Percentiles rank a stretch among this genome's conserved stretches.
Conservation (phyloP, 2,888 invertebrate genomes). For the Esperia sulphurella region DNA sequence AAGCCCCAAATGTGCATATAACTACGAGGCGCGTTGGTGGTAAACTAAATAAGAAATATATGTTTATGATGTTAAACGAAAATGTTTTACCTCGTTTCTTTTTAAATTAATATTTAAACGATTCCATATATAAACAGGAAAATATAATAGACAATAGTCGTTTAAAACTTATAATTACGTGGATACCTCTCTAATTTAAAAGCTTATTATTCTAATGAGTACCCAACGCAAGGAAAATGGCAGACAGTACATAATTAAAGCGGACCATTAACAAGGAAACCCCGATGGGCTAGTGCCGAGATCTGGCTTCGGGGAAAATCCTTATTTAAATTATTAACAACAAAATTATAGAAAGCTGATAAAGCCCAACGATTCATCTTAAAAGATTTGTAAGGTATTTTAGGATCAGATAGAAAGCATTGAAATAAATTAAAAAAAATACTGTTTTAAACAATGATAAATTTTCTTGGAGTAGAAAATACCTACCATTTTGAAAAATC, state of each 20-base stretch:
- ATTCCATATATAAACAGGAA: neutral
- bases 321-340: neutral
- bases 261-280: conserved; percentile 20
- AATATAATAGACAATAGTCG: neutral
- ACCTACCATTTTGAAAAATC: too few relatives aligned
- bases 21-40: too few relatives aligned
- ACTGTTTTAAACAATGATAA: too few relatives aligned
- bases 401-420: too few relatives aligned
- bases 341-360: neutral
- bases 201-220: conserved; percentile 14
- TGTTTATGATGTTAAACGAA: too few relatives aligned
- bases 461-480: too few relatives aligned
- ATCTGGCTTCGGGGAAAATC: neutral
- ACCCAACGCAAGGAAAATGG: conserved; percentile 14
- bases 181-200: neutral
- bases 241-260: conserved; percentile 30
- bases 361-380: too few relatives aligned
- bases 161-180: neutral
- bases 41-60: too few relatives aligned
- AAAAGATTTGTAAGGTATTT: too few relatives aligned
- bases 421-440: too few relatives aligned
- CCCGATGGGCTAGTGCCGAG: neutral
- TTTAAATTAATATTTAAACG: neutral
- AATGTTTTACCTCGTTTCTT: neutral
- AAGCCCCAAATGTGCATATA: too few relatives aligned